These are phyloP conservation scores for Bettongia penicillata DNA, from an alignment of 2,113 vertebrate species.

Conservation along the genomic window DNA sequence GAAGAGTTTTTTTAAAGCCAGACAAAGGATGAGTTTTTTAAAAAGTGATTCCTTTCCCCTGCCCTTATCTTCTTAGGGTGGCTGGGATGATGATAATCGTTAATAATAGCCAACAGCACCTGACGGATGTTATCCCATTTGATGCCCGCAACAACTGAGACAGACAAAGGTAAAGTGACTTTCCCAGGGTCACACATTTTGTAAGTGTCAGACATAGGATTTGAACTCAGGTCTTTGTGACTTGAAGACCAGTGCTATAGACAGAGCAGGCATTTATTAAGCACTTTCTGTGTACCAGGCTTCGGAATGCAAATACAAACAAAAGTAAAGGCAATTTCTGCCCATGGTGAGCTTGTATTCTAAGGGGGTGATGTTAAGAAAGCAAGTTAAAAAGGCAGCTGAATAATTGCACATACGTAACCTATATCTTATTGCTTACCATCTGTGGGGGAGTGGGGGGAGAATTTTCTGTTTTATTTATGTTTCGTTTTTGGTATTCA, in stretches of 20 bases:
- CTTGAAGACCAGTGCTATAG: too few species aligned
- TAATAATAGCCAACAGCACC: neutral
- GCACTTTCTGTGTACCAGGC: neutral
- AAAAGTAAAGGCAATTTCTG: neutral
- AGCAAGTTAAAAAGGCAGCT: neutral
- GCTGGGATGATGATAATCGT: neutral
- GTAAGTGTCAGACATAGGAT: neutral
- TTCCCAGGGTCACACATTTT: neutral
- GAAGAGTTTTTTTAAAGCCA: neutral
- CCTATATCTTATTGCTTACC: too few species aligned
- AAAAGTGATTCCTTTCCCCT: neutral
- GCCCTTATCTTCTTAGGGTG: neutral
- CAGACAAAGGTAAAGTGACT: neutral
- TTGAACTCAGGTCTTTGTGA: neutral
- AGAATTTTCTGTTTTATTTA: too few species aligned
- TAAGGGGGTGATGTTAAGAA: neutral
- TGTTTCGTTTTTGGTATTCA: too few species aligned
- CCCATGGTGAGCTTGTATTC: neutral
- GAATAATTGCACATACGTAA: too few species aligned
- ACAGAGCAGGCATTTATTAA: neutral
- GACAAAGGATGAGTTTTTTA: too few species aligned
- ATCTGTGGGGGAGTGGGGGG: too few species aligned
- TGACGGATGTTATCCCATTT: neutral
- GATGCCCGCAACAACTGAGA: neutral
- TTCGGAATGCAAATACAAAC: neutral